Base-by-base conservation (phyloP, 2,797 vertebrate genomes). In the Eupleurogrammus muticus region DNA sequence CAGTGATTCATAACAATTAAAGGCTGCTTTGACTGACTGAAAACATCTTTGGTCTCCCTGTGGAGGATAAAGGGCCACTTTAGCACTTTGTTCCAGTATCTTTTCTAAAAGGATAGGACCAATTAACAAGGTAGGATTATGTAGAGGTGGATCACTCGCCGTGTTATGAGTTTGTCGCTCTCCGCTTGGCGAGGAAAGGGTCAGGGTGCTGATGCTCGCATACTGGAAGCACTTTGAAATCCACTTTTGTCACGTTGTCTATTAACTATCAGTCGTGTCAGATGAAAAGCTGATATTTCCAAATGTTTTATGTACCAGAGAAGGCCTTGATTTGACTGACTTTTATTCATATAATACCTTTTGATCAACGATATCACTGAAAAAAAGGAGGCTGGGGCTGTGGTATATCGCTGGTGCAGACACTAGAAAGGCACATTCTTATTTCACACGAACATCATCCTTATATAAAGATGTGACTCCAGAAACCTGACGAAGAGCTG, bases 21-120 rank as follows among this genome's bases (percentile, higher is more conserved):
- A 16, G 4, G 19, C 19, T 48, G 21, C 35, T 48, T 10, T 63
- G 46, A 72, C 52, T 67, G 5, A 67, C 49, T 74, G 40, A 67
- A 62, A 53, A 13, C 66, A 50, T 49, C 32, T 51, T 66, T 58
- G 20, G 50, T 34, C n/a, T 50, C 66, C 44, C 56, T 75, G 38
- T 11, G 1, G 17, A 59, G 32, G 34, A 76, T 44, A 67, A 61
- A 70, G 42, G 58, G 35, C 1, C 56, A 51, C 38, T 72, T 67
- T 44, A 51, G 64, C 71, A 17, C 21, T 62, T 67, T 62, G 50
- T 71, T 73, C 44, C 44, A 40, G 1, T 12, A 35, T 38, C n/a
- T 73, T 73, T 70, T 72, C 50, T 55, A 48, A 68, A 21, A 65
- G 21, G n/a, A 63, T 58, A 13, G 11, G 36, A 42, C 16, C 9